Evolutionary conservation across 2,888 invertebrate species (phyloP).

Genomic region (Leucophenga maculata): DNA sequence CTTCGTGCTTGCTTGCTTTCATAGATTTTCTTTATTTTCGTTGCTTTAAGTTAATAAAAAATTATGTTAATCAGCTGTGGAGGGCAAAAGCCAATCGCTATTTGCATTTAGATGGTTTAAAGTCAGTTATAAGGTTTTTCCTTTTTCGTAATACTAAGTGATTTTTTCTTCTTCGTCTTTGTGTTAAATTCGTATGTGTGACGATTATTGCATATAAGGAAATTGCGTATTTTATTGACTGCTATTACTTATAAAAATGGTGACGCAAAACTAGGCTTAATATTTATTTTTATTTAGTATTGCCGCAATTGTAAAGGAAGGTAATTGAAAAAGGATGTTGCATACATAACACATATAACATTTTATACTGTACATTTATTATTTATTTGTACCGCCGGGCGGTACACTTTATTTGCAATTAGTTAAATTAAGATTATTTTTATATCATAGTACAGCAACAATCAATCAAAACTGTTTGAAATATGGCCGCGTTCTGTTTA

Average conservation of each 20-base stretch:
- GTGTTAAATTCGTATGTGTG: background rate
- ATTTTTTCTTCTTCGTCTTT: too few species aligned
- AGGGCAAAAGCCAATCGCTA: constrained; percentile 34
- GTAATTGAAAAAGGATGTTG: too few species aligned
- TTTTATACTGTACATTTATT: too few species aligned
- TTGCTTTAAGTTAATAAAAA: constrained; percentile 23
- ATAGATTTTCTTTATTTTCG: constrained; percentile 24
- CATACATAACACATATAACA: too few species aligned
- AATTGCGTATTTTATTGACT: too few species aligned
- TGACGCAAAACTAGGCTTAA: too few species aligned
- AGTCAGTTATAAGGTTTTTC: constrained; percentile 19
- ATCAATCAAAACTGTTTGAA: constrained; percentile 49
- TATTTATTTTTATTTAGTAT: too few species aligned
- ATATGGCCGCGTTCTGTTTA: too few species aligned
- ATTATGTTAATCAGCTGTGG: constrained; percentile 17
- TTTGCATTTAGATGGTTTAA: constrained; percentile 60
- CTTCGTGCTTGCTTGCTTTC: constrained; percentile 7
- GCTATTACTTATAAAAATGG: too few species aligned
- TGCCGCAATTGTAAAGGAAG: too few species aligned
- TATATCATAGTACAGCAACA: constrained; percentile 30
- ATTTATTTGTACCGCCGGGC: too few species aligned
- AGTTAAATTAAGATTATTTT: background rate
- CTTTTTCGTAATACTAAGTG: background rate
- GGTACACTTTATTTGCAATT: too few species aligned
- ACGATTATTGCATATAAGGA: background rate